Percentiles rank a stretch among this genome's conserved stretches.
phyloP scores from a whole-genome alignment of 64 coral and sea anemone species.

The Astreopora myriophthalma region DNA sequence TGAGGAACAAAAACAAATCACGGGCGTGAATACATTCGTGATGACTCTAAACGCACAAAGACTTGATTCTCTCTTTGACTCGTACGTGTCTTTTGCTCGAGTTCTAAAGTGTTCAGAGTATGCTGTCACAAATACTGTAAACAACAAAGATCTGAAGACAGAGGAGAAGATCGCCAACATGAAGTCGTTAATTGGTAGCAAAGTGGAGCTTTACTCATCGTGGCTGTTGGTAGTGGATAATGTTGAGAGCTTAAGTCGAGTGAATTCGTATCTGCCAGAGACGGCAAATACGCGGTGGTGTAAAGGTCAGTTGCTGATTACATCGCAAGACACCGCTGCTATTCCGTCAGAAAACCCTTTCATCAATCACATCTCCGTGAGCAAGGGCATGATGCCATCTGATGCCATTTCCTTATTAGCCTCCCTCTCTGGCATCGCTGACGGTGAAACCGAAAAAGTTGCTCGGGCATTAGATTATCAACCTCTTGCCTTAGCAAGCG shows the following conservation, averaged over 20 bases:
- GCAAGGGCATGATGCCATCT: not conserved
- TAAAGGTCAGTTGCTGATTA: constrained; percentile 63
- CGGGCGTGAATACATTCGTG: not conserved
- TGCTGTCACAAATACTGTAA: constrained; percentile 5
- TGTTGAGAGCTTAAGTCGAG: not conserved
- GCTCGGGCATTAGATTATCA: constrained; percentile 33
- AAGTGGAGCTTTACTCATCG: constrained; percentile 25
- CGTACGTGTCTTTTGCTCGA: constrained; percentile 40
- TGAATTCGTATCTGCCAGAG: constrained; percentile 9
- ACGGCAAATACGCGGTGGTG: constrained; percentile 7
- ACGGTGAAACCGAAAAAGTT: not conserved
- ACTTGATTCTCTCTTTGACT: constrained; percentile 38
- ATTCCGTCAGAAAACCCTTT: constrained; percentile 1
- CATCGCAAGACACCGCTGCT: constrained; percentile 45
- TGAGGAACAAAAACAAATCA: not conserved
- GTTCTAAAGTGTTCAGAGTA: constrained; percentile 52
- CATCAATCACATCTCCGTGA: constrained; percentile 1
- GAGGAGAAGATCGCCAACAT: constrained; percentile 38
- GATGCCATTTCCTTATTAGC: constrained; percentile 15
- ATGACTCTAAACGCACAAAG: constrained; percentile 63
- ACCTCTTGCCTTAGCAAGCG: constrained; percentile 39
- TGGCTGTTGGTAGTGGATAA: constrained; percentile 72
- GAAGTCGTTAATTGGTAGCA: not conserved
- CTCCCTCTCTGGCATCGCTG: not conserved
- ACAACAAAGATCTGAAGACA: not conserved